Conservation (phyloP, 2,888 invertebrate genomes). For the Drosophila macrothrix region DNA sequence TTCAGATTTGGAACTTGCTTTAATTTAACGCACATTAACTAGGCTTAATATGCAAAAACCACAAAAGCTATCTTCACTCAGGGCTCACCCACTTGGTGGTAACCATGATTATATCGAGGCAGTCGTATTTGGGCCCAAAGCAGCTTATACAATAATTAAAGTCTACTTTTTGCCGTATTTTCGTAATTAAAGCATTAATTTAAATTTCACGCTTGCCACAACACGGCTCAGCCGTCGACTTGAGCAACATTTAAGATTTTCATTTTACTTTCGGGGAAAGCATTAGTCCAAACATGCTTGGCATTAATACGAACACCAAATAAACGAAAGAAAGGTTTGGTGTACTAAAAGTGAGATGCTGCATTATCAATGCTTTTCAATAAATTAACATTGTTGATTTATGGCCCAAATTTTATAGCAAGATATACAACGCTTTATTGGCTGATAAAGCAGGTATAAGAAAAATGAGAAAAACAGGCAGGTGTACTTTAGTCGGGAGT, state of each 20-base stretch:
- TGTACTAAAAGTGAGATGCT: conserved; percentile 20
- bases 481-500: not conserved
- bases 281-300: conserved; percentile 42
- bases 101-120: not conserved
- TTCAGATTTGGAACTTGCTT: not conserved
- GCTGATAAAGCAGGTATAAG: conserved; percentile 61
- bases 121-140: conserved; percentile 2
- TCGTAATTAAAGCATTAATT: conserved; percentile 71
- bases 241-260: conserved; percentile 39
- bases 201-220: conserved; percentile 74
- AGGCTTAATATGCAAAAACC: conserved; percentile 24
- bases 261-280: conserved; percentile 19
- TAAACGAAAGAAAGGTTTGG: conserved; percentile 16
- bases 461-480: conserved; percentile 11
- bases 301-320: conserved; percentile 24
- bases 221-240: conserved; percentile 9
- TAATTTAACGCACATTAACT: conserved; percentile 13
- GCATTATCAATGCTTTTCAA: conserved; percentile 63
- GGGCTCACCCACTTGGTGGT: not conserved
- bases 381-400: conserved; percentile 66
- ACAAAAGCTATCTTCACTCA: conserved; percentile 4
- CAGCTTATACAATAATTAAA: conserved; percentile 35
- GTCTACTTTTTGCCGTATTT: conserved; percentile 28
- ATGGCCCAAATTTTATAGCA: conserved; percentile 62
- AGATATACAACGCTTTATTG: conserved; percentile 52